Evolutionary conservation across 2,888 invertebrate species (phyloP).

Genomic region (Theodoxus fluviatilis): DNA sequence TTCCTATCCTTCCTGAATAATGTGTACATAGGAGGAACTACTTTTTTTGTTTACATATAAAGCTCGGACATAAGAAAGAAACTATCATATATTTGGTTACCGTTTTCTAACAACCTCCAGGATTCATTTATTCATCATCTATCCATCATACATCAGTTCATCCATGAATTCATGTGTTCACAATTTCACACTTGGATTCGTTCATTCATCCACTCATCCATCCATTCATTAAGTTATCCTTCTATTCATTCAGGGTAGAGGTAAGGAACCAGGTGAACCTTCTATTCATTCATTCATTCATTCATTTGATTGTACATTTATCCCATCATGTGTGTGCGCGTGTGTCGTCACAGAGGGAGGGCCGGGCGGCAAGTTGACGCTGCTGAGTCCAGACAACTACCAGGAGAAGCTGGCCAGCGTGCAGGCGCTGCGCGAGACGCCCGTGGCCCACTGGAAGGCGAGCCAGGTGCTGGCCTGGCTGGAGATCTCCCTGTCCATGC

Average conservation of each 20-base stretch:
- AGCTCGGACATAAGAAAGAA: too few species aligned
- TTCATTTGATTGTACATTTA: background rate
- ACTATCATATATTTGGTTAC: too few species aligned
- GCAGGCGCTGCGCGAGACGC: slow-evolving; percentile 79
- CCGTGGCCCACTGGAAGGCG: slow-evolving; percentile 90
- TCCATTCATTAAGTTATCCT: background rate
- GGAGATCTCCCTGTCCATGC: slow-evolving; percentile 92
- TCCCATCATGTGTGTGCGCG: background rate
- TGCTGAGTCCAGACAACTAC: slow-evolving; percentile 58
- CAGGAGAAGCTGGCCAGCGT: slow-evolving; percentile 74
- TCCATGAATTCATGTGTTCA: too few species aligned
- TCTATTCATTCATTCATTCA: background rate
- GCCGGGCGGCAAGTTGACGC: slow-evolving; percentile 41
- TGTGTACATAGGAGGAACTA: too few species aligned
- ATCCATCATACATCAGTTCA: too few species aligned
- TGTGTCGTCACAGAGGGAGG: slow-evolving; percentile 2
- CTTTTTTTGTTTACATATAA: too few species aligned
- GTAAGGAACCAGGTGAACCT: background rate
- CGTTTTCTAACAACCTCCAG: too few species aligned
- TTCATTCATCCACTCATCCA: background rate
- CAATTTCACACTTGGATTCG: background rate
- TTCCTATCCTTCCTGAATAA: too few species aligned
- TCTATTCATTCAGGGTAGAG: background rate
- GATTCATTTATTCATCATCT: too few species aligned
- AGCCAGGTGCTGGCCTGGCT: slow-evolving; percentile 93